phyloP scores from a whole-genome alignment of 2,888 invertebrate species.

The Bombylius major region DNA sequence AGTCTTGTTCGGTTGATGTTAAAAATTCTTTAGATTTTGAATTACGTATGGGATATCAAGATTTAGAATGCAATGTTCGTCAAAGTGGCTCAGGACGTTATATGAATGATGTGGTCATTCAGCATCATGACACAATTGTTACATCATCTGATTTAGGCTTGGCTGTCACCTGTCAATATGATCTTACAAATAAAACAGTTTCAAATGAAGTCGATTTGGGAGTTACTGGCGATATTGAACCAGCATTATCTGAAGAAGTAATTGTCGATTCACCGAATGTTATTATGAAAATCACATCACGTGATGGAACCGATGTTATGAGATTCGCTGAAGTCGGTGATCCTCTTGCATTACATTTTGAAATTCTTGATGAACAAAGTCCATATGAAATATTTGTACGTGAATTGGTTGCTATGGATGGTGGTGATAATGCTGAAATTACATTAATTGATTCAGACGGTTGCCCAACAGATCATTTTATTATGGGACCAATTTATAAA shows the following conservation, averaged over 20 bases:
- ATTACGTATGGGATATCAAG: slow-evolving; percentile 81
- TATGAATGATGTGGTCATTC: slow-evolving; percentile 85
- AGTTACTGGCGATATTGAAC: slow-evolving; percentile 77
- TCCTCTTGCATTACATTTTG: slow-evolving; percentile 79
- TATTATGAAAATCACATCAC: slow-evolving; percentile 82
- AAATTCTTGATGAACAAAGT: slow-evolving; percentile 82
- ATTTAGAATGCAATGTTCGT: slow-evolving; percentile 84
- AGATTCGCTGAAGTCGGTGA: slow-evolving; percentile 86
- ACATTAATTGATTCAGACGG: slow-evolving; percentile 82
- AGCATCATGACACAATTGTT: slow-evolving; percentile 91
- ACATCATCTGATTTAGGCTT: slow-evolving; percentile 88
- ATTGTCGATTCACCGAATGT: slow-evolving; percentile 91
- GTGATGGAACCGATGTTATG: slow-evolving; percentile 71
- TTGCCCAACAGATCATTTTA: slow-evolving; percentile 86
- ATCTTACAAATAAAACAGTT: slow-evolving; percentile 86
- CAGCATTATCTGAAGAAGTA: slow-evolving; percentile 77
- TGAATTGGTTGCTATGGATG: slow-evolving; percentile 89
- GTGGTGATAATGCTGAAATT: slow-evolving; percentile 84
- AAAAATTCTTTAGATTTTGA: slow-evolving; percentile 81
- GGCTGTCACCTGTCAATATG: slow-evolving; percentile 88
- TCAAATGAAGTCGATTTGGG: slow-evolving; percentile 84
- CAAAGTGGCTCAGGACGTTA: slow-evolving; percentile 78
- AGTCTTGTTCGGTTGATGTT: slow-evolving; percentile 82
- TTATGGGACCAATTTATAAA: slow-evolving; percentile 86
- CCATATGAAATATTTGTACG: slow-evolving; percentile 93